Percentiles rank a stretch among this genome's conserved stretches.
Conservation (phyloP, 2,113 vertebrate species). For the Phrynosoma blainvillii region DNA sequence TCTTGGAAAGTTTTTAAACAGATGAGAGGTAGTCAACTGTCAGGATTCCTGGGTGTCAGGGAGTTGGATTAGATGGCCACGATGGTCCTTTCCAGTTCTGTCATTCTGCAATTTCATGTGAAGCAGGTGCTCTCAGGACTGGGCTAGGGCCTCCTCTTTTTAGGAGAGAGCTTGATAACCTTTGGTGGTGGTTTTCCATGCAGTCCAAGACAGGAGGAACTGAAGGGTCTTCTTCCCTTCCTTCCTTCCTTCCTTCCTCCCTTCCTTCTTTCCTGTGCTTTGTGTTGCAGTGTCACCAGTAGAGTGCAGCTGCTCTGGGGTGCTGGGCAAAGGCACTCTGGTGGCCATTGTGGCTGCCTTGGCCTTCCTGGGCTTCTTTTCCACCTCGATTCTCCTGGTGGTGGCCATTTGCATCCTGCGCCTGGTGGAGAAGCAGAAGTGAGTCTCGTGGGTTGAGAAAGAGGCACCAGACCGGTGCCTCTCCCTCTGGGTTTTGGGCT, state of each 20-base stretch:
- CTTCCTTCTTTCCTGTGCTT: background rate
- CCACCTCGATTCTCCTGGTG: background rate
- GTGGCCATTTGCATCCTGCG: constrained; percentile 5
- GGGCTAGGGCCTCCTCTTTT: background rate
- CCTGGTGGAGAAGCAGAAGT: background rate
- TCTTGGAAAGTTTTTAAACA: too few species aligned
- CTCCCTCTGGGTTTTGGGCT: background rate
- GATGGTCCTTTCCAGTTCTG: too few species aligned
- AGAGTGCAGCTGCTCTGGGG: background rate
- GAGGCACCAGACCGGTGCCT: background rate
- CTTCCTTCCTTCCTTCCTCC: background rate
- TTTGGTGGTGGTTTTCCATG: too few species aligned
- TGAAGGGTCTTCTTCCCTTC: background rate
- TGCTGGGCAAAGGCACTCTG: constrained; percentile 14
- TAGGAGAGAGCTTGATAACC: too few species aligned
- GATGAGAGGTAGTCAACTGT: too few species aligned
- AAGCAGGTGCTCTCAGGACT: background rate
- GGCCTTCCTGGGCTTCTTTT: constrained; percentile 23
- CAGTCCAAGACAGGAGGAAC: background rate
- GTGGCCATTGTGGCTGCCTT: background rate
- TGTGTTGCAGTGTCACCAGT: background rate
- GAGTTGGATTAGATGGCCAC: too few species aligned
- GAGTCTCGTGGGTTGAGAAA: background rate
- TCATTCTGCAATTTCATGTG: too few species aligned
- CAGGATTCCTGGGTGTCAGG: too few species aligned